Percentiles rank a stretch among this genome's conserved stretches.
Conservation (phyloP, 2,113 vertebrate species). For the Pipra filicauda region DNA sequence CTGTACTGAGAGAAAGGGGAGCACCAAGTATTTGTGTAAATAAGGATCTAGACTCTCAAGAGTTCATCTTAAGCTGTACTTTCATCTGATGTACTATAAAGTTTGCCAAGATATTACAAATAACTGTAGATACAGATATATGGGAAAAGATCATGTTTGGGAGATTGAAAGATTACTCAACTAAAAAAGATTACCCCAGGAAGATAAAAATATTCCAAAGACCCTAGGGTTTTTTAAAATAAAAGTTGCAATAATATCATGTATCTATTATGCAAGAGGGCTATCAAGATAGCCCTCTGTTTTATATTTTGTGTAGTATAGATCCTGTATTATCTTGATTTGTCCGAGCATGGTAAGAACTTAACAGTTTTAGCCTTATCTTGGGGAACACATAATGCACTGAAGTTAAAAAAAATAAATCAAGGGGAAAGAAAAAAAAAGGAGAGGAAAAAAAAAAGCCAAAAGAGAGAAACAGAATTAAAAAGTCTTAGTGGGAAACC, state of each 20-base stretch:
- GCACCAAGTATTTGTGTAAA: neutral
- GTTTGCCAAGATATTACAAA: neutral
- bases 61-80: neutral
- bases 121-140: neutral
- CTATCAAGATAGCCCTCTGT: neutral
- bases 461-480: neutral
- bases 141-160: neutral
- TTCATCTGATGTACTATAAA: neutral
- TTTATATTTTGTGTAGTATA: neutral
- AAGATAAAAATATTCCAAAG: neutral
- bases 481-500: neutral
- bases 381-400: neutral
- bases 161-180: neutral
- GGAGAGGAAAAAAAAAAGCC: neutral
- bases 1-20: neutral
- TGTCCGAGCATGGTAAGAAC: neutral
- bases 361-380: neutral
- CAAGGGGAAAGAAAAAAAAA: neutral
- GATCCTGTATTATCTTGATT: accelerated
- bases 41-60: neutral
- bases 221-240: neutral
- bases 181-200: neutral
- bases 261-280: neutral
- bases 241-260: neutral
- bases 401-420: neutral